Evolutionary conservation across 2,888 invertebrate species (phyloP), one percentile per base, ranked within the genome.

Genomic region (Melieria crassipennis): DNA sequence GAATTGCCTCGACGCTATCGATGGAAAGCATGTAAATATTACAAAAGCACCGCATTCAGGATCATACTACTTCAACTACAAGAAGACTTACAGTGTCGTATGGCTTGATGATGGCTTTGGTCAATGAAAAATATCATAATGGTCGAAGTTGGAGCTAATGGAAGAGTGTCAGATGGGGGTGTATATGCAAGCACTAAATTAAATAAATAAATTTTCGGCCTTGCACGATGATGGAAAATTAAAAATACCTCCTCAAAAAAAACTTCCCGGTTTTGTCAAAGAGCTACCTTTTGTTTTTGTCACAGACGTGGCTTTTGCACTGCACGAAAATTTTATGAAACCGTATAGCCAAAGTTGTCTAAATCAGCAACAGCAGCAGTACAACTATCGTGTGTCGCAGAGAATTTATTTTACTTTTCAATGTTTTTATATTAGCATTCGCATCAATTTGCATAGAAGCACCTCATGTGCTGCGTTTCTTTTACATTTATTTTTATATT

Each of bases 241-340:
- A n/a, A 47, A 47, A 47, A 48, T 62, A 13, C 48, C 48, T 47
- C 16, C 47, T 30, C 62, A 47, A 47, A 13, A 4, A 47, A 47
- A 47, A 13, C 48, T 13, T 9, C 50, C 48, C 43, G 63, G 63
- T 63, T 63, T 50, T 63, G 50, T 48, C 9, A 55, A n/a, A 52
- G 64, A 52, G 50, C 13, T 64, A 45, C 64, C 64, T 7, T 64
- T 55, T 55, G 64, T 64, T 43, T 64, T 64, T 64, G 55, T 64
- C 43, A 11, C 45, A 50, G 63, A 64, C 52, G 63, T 6, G 3
- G 58, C 58, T 42, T 58, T 58, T 45, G 46, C 61, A n/a, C 7
- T 9, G n/a, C 7, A 11, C 11, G 45, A 55, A 65, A 43, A 65
- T 55, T 43, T 55, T n/a, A 13, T 55, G 43, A 65, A 65, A 30